Evolutionary conservation across 1,140 invertebrate genomes (phyloP), one percentile per base, ranked within the genome.

Genomic region (Conus ventricosus): DNA sequence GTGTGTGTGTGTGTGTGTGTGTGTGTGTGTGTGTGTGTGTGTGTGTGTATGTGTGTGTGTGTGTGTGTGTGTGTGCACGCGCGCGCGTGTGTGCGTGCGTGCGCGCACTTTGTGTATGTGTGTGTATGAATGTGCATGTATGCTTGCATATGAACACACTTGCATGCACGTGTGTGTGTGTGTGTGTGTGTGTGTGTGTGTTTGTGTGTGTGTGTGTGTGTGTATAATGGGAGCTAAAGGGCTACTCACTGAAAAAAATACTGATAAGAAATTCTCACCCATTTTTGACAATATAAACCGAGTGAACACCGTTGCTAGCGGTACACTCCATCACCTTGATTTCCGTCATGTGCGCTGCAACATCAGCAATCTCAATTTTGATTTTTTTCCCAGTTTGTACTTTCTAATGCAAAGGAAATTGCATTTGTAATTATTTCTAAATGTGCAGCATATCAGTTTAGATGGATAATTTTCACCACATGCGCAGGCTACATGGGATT

Each of bases 141-240:
- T n/a, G 53, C 55, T n/a, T 84, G 83, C 57, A 27, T 84, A 20
- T 60, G 60, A 15, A 17, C 55, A 17, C 53, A 20, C 53, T 11
- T 23, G 15, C 53, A 17, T 57, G 83, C 53, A 27, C 17, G 7
- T 84, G 60, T 57, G 83, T 23, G 60, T 8, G 83, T 57, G 27
- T 84, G 83, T 23, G 60, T 84, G 53, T 84, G 51, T 51, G 27
- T 83, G 23, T 51, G 39, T 83, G 25, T 15, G 7, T 51, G 23
- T 83, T 25, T 83, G 39, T 83, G 25, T 83, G 23, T 83, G 81
- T 83, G 55, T 83, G 25, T 82, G 54, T 39, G 80, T 83, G 25
- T 51, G 27, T 83, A 27, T 83, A 39, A 39, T 39, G 0, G 39
- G 39, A 39, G 39, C 39, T 39, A 39, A 39, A 39, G 39, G 39